Base-by-base conservation (phyloP, 2,113 vertebrate genomes). In the Apaloderma vittatum region DNA sequence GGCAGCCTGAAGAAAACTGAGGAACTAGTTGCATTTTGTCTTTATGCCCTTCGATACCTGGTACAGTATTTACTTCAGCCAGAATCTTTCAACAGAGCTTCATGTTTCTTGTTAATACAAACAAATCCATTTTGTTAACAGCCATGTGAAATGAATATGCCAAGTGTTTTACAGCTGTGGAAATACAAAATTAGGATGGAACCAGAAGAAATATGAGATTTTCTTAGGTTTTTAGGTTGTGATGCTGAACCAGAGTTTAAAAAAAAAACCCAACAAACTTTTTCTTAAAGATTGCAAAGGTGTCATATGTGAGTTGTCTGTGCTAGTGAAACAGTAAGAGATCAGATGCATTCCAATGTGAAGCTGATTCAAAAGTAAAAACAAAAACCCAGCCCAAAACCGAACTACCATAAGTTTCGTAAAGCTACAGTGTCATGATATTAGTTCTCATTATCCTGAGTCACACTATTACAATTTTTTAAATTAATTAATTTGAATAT, bases 221-320 rank as follows among this genome's bases (percentile, higher is more conserved):
- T 66, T 12, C 8, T 21, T 55, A 57, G 23, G 9, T 36, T 76
- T 76, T 80, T 90, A 32, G 20, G 34, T 37, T 29, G 34, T 30
- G 14, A 49, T 51, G 23, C 27, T 77, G 46, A 84, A 37, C 22
- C 9, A 0, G 9, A 61, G n/a, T n/a, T n/a, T n/a, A n/a, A n/a
- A n/a, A 8, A 46, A n/a, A 76, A 46, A 52, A n/a, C 2, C 3
- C 13, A 65, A 36, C 13, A 65, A 36, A 2, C 3, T 0, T 1
- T 23, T 61, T 68, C 65, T 26, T 9, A 17, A 49, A 16, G 65
- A 46, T 7, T 78, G 22, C 15, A 62, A 6, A 66, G 32, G 22
- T 43, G 12, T 73, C 27, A 72, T 8, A 71, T 32, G n/a, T 63
- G 40, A 55, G 9, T 63, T 55, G 26, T 21, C 14, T 89, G 21